Conservation (phyloP, 2,113 vertebrate genomes). For the Propithecus coquereli region DNA sequence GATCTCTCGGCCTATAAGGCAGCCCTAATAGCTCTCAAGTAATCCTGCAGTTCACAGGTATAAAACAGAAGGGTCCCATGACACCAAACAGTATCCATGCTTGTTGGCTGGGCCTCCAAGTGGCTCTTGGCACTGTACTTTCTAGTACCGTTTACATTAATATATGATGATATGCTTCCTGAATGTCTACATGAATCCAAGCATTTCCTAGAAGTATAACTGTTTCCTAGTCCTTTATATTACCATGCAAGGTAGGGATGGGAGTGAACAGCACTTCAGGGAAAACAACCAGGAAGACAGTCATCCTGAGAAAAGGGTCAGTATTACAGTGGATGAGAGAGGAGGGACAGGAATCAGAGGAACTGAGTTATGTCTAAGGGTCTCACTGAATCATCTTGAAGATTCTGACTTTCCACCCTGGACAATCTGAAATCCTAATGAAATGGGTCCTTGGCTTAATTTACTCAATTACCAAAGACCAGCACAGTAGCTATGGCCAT, state of each 20-base stretch:
- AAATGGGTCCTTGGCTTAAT: neutral
- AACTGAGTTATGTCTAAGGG: neutral
- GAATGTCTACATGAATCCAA: slow-evolving; percentile 13
- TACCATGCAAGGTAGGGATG: neutral
- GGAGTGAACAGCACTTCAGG: neutral
- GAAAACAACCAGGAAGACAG: neutral
- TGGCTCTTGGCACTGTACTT: slow-evolving; percentile 54
- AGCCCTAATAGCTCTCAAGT: neutral
- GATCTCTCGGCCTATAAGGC: neutral
- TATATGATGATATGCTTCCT: slow-evolving; percentile 29
- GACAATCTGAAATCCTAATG: slow-evolving; percentile 23
- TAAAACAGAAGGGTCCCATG: neutral
- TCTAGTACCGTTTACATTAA: neutral
- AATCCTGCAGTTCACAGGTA: neutral
- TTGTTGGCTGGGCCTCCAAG: neutral
- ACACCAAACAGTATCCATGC: neutral
- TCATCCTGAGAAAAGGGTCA: slow-evolving; percentile 41
- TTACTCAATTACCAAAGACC: neutral
- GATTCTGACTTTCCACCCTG: neutral
- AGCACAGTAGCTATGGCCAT: neutral
- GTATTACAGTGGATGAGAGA: neutral
- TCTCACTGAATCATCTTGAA: slow-evolving; percentile 44
- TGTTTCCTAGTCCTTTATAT: slow-evolving; percentile 1
- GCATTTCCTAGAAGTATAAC: slow-evolving; percentile 4
- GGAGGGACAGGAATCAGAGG: neutral